Conservation (phyloP, 2,888 invertebrate species). For the Nomada flava region DNA sequence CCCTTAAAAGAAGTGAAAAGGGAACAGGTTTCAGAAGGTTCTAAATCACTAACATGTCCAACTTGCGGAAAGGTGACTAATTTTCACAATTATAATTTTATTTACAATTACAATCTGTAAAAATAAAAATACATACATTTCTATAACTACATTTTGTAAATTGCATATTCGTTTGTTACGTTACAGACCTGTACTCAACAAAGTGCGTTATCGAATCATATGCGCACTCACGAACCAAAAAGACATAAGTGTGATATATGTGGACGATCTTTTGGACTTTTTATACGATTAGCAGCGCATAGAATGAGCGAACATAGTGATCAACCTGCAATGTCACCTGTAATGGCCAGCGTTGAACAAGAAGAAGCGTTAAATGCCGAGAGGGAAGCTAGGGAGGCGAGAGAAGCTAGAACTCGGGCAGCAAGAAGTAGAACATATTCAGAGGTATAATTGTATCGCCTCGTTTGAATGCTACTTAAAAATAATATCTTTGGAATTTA, state of each 20-base stretch:
- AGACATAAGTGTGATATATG: conserved; percentile 80
- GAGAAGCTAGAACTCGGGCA: conserved; percentile 70
- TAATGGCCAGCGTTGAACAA: conserved; percentile 76
- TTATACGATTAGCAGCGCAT: conserved; percentile 78
- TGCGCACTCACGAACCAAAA: conserved; percentile 81
- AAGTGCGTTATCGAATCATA: conserved; percentile 80
- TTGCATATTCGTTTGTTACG: neutral
- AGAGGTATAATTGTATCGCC: conserved; percentile 63
- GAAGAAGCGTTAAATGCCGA: conserved; percentile 79
- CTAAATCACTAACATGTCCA: conserved; percentile 76
- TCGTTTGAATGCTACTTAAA: neutral
- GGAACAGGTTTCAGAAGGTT: conserved; percentile 70
- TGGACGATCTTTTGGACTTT: conserved; percentile 78
- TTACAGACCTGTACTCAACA: conserved; percentile 78
- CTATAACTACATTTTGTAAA: conserved; percentile 3
- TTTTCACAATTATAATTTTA: neutral
- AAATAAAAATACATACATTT: conserved; percentile 2
- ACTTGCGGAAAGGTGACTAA: conserved; percentile 78
- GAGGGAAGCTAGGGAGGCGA: conserved; percentile 78
- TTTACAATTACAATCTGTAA: neutral
- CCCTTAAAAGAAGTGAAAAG: conserved; percentile 63
- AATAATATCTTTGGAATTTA: neutral
- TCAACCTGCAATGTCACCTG: conserved; percentile 72
- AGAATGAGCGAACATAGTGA: conserved; percentile 77
- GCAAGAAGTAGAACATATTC: conserved; percentile 69